These are phyloP conservation scores for Saccopteryx leptura DNA, from an alignment of 2,113 vertebrate species.

Conservation along the genomic window DNA sequence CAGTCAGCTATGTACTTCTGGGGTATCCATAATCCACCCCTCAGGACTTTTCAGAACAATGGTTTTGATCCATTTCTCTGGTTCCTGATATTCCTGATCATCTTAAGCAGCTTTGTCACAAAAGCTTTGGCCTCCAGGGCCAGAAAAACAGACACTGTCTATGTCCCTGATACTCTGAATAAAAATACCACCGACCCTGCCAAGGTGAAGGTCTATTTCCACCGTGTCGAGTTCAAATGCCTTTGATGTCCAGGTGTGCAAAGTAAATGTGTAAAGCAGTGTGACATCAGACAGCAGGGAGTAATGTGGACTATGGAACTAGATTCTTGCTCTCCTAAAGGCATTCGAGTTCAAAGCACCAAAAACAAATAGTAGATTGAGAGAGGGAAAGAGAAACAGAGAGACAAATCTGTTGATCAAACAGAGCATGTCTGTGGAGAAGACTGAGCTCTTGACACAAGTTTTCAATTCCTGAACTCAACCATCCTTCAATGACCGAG, in stretches of 20 bases:
- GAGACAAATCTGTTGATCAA: background rate
- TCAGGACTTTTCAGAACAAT: background rate
- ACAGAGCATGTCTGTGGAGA: background rate
- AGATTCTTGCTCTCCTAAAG: background rate
- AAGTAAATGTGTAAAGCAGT: background rate
- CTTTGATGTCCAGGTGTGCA: background rate
- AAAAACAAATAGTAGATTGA: background rate
- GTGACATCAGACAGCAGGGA: background rate
- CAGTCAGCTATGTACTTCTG: background rate
- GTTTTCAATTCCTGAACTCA: slow-evolving; percentile 23
- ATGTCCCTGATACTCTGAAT: background rate
- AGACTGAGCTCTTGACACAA: background rate
- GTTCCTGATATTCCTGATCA: background rate
- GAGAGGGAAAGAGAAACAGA: background rate
- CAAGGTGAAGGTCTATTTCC: background rate
- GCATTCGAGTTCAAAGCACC: background rate
- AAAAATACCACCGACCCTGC: background rate
- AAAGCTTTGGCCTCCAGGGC: background rate
- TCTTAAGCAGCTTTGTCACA: background rate
- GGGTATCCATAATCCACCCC: background rate
- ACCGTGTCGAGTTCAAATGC: background rate
- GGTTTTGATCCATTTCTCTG: background rate
- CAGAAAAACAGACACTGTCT: background rate
- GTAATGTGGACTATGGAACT: background rate
- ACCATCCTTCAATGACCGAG: background rate